Percentiles rank a stretch among this genome's conserved stretches.
These are phyloP conservation scores for Globodera rostochiensis DNA, from an alignment of 1,140 invertebrate genomes.

Conservation along the genomic window DNA sequence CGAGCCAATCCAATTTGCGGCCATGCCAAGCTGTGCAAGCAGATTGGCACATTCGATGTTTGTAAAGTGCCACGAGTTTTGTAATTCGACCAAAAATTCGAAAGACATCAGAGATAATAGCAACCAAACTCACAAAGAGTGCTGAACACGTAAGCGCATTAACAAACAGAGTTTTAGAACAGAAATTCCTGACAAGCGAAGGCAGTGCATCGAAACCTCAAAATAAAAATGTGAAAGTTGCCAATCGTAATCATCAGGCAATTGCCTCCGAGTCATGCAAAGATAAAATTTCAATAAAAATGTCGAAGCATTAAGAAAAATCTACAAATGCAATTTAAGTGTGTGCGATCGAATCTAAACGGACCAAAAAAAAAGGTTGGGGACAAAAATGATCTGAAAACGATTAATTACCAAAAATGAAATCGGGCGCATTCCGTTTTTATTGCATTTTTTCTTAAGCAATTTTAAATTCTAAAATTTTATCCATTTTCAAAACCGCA, in stretches of 20 bases:
- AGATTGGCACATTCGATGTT: slow-evolving; percentile 27
- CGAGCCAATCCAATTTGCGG: slow-evolving; percentile 30
- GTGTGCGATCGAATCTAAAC: too few species aligned
- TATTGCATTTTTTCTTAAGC: too few species aligned
- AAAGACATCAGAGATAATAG: neutral
- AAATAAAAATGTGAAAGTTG: neutral
- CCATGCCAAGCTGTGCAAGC: slow-evolving; percentile 26
- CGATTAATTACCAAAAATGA: neutral
- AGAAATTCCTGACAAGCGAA: slow-evolving; percentile 8
- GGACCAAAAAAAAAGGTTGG: too few species aligned
- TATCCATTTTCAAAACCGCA: too few species aligned
- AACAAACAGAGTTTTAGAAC: slow-evolving; percentile 26
- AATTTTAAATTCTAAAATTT: too few species aligned
- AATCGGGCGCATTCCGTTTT: too few species aligned
- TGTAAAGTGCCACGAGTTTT: slow-evolving; percentile 22
- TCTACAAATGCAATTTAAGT: too few species aligned
- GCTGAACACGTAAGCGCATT: slow-evolving; percentile 16
- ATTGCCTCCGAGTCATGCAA: too few species aligned
- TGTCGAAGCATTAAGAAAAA: too few species aligned
- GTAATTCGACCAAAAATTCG: slow-evolving; percentile 29
- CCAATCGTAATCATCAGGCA: too few species aligned
- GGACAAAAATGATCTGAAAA: neutral
- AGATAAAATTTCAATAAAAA: too few species aligned
- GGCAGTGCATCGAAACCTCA: slow-evolving; percentile 16
- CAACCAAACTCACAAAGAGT: slow-evolving; percentile 16